phyloP scores from a whole-genome alignment of 2,113 vertebrate genomes.

The Daboia siamensis region DNA sequence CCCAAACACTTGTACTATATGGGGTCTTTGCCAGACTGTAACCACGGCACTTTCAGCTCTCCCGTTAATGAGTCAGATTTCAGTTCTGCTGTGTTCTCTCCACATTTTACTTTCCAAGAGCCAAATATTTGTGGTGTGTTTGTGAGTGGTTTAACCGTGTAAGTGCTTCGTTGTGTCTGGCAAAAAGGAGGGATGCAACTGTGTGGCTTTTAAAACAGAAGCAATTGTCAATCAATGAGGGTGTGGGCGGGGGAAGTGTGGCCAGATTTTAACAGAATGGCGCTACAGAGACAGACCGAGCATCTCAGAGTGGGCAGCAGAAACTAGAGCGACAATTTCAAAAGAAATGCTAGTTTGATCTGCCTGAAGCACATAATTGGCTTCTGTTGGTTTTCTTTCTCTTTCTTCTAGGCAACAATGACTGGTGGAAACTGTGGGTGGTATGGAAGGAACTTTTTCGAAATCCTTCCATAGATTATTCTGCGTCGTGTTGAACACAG shows the following conservation, averaged over 20 bases:
- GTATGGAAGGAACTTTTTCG: slow-evolving; percentile 34
- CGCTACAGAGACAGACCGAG: slow-evolving; percentile 9
- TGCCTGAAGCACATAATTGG: neutral
- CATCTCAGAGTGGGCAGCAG: neutral
- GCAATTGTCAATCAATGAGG: slow-evolving; percentile 18
- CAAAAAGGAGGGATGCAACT: slow-evolving; percentile 37
- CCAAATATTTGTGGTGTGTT: slow-evolving; percentile 66
- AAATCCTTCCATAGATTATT: slow-evolving; percentile 40
- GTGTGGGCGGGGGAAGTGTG: neutral
- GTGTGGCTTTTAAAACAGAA: slow-evolving; percentile 33
- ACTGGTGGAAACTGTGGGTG: neutral
- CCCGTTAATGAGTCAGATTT: slow-evolving; percentile 59
- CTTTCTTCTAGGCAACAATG: slow-evolving; percentile 29
- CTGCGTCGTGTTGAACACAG: slow-evolving; percentile 24
- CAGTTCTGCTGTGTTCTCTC: slow-evolving; percentile 52
- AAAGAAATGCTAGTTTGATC: slow-evolving; percentile 5
- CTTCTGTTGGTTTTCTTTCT: slow-evolving; percentile 22
- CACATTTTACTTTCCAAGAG: slow-evolving; percentile 63
- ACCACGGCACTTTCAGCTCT: slow-evolving; percentile 59
- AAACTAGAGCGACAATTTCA: slow-evolving; percentile 10
- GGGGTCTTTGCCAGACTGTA: slow-evolving; percentile 56
- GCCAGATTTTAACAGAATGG: slow-evolving; percentile 15
- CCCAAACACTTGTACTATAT: slow-evolving; percentile 57
- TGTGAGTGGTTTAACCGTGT: slow-evolving; percentile 58
- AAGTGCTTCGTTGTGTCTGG: slow-evolving; percentile 41